Evolutionary conservation across 2,797 vertebrate genomes (phyloP), one percentile per base, ranked within the genome.

Genomic region (Esox lucius): DNA sequence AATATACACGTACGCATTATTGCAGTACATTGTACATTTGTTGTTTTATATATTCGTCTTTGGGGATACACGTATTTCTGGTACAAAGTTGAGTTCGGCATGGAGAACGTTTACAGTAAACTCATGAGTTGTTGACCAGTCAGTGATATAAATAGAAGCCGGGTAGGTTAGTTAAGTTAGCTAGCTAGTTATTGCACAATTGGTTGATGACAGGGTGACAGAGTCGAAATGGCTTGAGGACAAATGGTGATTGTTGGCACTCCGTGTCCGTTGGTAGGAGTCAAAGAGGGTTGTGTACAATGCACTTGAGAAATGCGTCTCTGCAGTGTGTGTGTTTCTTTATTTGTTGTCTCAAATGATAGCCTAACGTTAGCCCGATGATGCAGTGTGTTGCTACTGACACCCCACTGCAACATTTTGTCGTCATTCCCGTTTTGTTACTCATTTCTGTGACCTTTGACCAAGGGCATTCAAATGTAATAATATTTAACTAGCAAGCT

Each of bases 271-370:
- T 69, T 7, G 22, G 22, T 26, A 28, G 24, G 24, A 24, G 68
- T 69, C 42, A 49, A 69, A 48, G 11, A 39, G 19, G n/a, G n/a
- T 68, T 39, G 19, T 42, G 67, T 64, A 6, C 24, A 26, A 13
- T 15, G 64, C 39, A 68, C 67, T 22, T 48, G 67, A 24, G 74
- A 81, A 51, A 84, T 85, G 70, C 65, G 49, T 75, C 65, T 51
- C 79, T 75, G 42, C 48, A 33, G 12, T 59, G 31, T 15, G 48
- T 73, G 12, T 59, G 48, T 75, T 73, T 75, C 73, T 81, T 31
- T 77, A 61, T 64, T 26, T 78, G 79, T 75, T 77, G 81, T 81
- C 66, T 74, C 78, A 83, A 87, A 88, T 59, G n/a, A 87, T 88
- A 75, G 83, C 79, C 84, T 80, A 13, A 46, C 42, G 42, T 46